phyloP scores from a whole-genome alignment of 2,113 vertebrate species.

The Himantopus leucocephalus region DNA sequence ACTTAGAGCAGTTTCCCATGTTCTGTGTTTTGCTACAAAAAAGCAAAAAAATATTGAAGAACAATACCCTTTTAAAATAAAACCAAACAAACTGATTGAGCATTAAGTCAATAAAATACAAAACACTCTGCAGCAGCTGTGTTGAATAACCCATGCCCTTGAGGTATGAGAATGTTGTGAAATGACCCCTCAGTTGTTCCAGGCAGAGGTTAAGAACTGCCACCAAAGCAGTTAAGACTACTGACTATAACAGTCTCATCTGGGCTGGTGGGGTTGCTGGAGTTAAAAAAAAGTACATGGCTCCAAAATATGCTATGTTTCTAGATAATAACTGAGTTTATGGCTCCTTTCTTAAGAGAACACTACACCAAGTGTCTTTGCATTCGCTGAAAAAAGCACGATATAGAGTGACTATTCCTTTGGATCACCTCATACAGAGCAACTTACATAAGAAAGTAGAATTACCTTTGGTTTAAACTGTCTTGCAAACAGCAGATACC shows the following conservation, averaged over 20 bases:
- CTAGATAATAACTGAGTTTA: neutral
- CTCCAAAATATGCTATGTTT: neutral
- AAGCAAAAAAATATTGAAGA: neutral
- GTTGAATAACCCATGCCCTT: neutral
- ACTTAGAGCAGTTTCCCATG: neutral
- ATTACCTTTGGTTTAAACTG: conserved; percentile 98
- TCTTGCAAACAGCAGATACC: conserved; percentile 94
- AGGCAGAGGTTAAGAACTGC: neutral
- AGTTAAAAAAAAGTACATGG: neutral
- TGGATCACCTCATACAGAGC: neutral
- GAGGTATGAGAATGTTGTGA: neutral
- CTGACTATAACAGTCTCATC: neutral
- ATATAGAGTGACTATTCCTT: neutral
- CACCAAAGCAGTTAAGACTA: neutral
- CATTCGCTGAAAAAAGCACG: neutral
- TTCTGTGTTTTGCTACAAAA: neutral
- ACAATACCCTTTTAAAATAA: neutral
- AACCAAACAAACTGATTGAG: neutral
- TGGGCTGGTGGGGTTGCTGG: neutral
- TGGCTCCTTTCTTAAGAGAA: neutral
- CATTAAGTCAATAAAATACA: neutral
- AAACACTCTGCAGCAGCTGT: neutral
- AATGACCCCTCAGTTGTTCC: fast-evolving
- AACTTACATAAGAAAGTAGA: neutral
- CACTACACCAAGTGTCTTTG: neutral